A percentile compares a stretch with the other conserved stretches of the same genome.
These are phyloP conservation scores for Heterodera filipjevi DNA, from an alignment of 2,888 invertebrate species.

Conservation along the genomic window DNA sequence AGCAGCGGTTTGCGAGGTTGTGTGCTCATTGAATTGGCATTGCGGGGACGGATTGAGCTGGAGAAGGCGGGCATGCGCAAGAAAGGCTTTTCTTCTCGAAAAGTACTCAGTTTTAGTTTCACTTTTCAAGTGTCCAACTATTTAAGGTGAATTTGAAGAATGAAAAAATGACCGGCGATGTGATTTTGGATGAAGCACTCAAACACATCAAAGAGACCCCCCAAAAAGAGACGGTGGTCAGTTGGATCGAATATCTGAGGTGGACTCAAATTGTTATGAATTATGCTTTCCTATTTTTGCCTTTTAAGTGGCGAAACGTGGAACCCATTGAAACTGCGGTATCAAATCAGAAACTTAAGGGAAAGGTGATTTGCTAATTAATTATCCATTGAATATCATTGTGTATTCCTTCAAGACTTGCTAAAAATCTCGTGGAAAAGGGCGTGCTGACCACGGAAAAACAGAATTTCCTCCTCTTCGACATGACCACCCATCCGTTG, in stretches of 20 bases:
- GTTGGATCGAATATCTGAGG: slow-evolving; percentile 83
- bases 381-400: background rate
- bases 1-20: slow-evolving; percentile 97
- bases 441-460: slow-evolving; percentile 98
- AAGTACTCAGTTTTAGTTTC: slow-evolving; percentile 66
- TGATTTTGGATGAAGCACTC: slow-evolving; percentile 82
- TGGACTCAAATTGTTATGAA: background rate
- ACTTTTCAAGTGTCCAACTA: background rate
- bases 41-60: slow-evolving; percentile 90
- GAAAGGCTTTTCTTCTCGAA: slow-evolving; percentile 85
- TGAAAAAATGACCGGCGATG: slow-evolving; percentile 95
- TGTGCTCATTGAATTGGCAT: slow-evolving; percentile 92
- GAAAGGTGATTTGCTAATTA: slow-evolving; percentile 71
- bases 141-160: slow-evolving; percentile 73
- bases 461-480: slow-evolving; percentile 97
- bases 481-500: slow-evolving; percentile 99
- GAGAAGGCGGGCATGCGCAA: slow-evolving; percentile 92
- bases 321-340: slow-evolving; percentile 97
- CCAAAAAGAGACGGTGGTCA: slow-evolving; percentile 93
- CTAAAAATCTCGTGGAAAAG: slow-evolving; percentile 98
- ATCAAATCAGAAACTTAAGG: slow-evolving; percentile 96
- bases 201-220: slow-evolving; percentile 98
- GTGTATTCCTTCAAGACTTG: slow-evolving; percentile 73
- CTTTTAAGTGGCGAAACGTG: slow-evolving; percentile 74
- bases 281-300: background rate